Evolutionary conservation across 2,797 vertebrate species (phyloP).

Genomic region (Falco peregrinus): DNA sequence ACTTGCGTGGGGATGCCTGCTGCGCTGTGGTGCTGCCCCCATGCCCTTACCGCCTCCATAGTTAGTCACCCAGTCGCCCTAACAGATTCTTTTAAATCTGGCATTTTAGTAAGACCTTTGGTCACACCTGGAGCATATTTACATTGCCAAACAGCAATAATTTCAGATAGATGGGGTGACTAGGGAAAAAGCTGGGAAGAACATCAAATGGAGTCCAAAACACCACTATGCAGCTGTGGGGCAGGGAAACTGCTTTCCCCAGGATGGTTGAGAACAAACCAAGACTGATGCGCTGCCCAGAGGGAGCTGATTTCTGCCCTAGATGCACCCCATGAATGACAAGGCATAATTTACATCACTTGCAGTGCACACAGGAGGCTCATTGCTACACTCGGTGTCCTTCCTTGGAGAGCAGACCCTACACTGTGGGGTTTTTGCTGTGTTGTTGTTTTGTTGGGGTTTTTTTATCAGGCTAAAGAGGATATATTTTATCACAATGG

Average conservation of each 20-base stretch:
- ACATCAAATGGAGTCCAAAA: neutral
- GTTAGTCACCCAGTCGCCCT: accelerated
- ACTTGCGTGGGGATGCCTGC: neutral
- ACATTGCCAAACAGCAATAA: neutral
- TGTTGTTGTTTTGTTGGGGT: neutral
- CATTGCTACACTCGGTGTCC: neutral
- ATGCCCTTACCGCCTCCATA: neutral
- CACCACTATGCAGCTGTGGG: neutral
- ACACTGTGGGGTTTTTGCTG: conserved; percentile 58
- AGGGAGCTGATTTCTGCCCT: neutral
- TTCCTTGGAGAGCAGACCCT: conserved; percentile 70
- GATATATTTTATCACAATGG: conserved; percentile 90
- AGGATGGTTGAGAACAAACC: neutral
- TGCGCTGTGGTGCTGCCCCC: neutral
- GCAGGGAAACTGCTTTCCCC: neutral
- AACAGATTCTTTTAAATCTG: neutral
- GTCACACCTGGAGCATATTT: neutral
- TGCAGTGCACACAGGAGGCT: neutral
- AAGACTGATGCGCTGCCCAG: accelerated
- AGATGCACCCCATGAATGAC: neutral
- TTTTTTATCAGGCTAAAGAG: conserved; percentile 80
- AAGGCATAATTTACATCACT: accelerated
- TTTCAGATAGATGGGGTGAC: neutral
- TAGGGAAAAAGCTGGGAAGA: neutral
- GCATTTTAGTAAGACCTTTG: neutral